Base-by-base conservation (phyloP, 1,140 invertebrate genomes). In the Scaptomyza pallida region DNA sequence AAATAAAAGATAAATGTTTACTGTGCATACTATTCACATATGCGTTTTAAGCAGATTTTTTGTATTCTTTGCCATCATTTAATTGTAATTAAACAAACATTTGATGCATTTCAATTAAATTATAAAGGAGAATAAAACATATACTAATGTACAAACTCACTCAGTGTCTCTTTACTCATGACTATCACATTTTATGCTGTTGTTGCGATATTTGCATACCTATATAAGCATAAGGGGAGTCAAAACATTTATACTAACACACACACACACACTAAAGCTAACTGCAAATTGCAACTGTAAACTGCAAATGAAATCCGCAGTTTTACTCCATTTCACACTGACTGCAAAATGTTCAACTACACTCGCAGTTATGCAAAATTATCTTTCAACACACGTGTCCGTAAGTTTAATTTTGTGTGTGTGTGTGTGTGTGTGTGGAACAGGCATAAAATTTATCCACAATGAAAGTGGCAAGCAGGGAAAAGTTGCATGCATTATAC, bases 311-410 rank as follows among this genome's bases (percentile, higher is more conserved):
- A 40, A 59, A 64, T 72, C 43, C 48, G 23, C 37, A 45, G 37
- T 45, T 69, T 80, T 62, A 9, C 41, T 43, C 33, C 59, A 75
- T 52, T 83, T 82, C 64, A 52, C 54, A 60, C 52, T 41, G 21
- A 21, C 17, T 60, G 13, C 43, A 45, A 68, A 81, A 76, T 47
- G 73, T 78, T 16, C 54, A 21, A 52, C 40, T 37, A 44, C 55
- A 21, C 56, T 62, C 67, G 76, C 65, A 75, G 59, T 72, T 75
- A 75, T 75, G 61, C 65, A 79, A 80, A 79, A n/a, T n/a, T 71
- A 26, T 35, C 61, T 56, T 44, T 62, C 44, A 19, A 26, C 57
- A 12, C 21, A 16, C n/a, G 26, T 54, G 17, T 51, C 15, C 35
- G 16, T 8, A 6, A 23, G 16, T 59, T 12, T 23, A 15, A 23